These are phyloP conservation scores for Pelodiscus sinensis DNA, from an alignment of 2,113 vertebrate species.

Conservation along the genomic window DNA sequence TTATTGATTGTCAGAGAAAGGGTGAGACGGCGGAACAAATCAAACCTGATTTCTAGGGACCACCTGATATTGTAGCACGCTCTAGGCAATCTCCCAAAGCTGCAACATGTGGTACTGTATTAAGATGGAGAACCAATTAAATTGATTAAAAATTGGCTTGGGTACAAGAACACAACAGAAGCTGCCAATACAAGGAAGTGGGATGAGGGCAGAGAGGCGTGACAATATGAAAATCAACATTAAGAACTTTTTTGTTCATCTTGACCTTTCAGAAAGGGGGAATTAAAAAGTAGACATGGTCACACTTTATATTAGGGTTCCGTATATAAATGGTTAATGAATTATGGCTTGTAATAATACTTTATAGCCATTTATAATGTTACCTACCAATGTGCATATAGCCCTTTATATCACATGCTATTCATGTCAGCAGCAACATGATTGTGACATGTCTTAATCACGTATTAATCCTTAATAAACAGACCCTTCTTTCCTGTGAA, in stretches of 20 bases:
- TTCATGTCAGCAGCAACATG: accelerated
- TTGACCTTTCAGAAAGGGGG: not conserved
- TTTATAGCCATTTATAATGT: accelerated
- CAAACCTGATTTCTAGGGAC: not conserved
- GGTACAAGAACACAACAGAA: not conserved
- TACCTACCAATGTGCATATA: not conserved
- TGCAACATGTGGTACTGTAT: not conserved
- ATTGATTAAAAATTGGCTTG: slow-evolving; percentile 68
- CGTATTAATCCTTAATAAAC: accelerated
- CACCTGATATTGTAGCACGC: slow-evolving; percentile 41
- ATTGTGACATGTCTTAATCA: not conserved
- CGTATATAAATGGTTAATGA: accelerated
- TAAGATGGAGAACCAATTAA: slow-evolving; percentile 58
- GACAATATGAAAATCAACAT: not conserved
- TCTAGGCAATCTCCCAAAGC: slow-evolving; percentile 52
- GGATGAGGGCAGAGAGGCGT: not conserved
- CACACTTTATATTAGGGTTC: accelerated
- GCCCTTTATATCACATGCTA: not conserved
- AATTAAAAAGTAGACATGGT: not conserved
- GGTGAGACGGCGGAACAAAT: not conserved
- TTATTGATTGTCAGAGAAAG: accelerated
- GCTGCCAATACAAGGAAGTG: not conserved
- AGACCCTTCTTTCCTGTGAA: not conserved
- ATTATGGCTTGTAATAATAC: accelerated
- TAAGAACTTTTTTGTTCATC: not conserved